Conservation (phyloP, 2,797 vertebrate genomes). For the Typhlichthys subterraneus region DNA sequence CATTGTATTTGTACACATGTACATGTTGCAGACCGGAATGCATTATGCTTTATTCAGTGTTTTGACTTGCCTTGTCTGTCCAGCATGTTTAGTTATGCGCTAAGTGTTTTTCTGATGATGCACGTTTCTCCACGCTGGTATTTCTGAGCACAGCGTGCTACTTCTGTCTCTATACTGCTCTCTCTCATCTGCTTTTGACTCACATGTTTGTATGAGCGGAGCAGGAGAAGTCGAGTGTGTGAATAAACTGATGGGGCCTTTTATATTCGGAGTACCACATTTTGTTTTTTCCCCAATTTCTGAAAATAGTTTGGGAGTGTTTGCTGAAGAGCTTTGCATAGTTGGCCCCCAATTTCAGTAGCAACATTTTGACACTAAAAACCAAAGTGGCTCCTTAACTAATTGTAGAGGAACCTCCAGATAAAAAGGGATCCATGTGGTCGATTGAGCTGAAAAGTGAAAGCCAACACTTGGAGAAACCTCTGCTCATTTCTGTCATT, state of each 20-base stretch:
- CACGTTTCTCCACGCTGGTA: conserved; percentile 72
- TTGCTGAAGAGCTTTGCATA: conserved; percentile 50
- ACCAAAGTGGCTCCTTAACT: conserved; percentile 24
- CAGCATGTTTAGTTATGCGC: conserved; percentile 62
- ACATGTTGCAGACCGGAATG: conserved; percentile 34
- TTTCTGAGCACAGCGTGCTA: conserved; percentile 71
- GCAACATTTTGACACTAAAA: conserved; percentile 36
- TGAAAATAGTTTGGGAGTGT: conserved; percentile 58
- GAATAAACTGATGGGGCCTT: conserved; percentile 75
- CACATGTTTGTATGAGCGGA: conserved; percentile 70
- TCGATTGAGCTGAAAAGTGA: background rate
- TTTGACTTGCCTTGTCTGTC: conserved; percentile 49
- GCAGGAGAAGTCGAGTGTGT: conserved; percentile 73
- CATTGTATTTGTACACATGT: too few relatives aligned
- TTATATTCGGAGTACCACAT: conserved; percentile 64
- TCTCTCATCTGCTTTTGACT: conserved; percentile 73
- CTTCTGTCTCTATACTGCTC: conserved; percentile 71
- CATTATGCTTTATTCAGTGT: conserved; percentile 40
- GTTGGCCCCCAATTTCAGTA: conserved; percentile 43
- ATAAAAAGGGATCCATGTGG: conserved; percentile 7
- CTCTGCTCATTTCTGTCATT: conserved; percentile 2
- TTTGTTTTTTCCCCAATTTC: conserved; percentile 40
- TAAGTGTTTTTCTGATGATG: conserved; percentile 77
- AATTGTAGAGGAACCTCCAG: conserved; percentile 21
- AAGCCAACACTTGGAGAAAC: background rate